Percentiles rank a stretch among this genome's conserved stretches.
Conservation (phyloP, 2,888 invertebrate species). For the Mantis religiosa region DNA sequence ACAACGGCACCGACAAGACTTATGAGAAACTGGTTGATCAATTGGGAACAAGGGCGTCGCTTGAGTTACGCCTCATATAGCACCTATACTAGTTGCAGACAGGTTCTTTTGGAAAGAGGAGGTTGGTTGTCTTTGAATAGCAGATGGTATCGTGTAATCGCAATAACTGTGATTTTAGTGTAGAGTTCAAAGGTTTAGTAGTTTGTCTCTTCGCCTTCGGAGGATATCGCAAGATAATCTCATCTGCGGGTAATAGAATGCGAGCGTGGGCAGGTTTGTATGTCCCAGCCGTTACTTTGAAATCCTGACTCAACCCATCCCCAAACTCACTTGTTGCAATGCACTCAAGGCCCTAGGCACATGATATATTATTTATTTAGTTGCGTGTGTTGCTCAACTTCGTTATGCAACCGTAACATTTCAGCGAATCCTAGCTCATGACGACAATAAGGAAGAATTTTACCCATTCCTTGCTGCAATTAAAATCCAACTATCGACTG, state of each 20-base stretch:
- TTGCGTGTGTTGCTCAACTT: not conserved
- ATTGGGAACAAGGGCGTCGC: not conserved
- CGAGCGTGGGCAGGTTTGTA: not conserved
- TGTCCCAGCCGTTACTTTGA: not conserved
- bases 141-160: not conserved
- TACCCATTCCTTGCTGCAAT: not conserved
- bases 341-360: not conserved
- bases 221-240: not conserved
- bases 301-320: not conserved
- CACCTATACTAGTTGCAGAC: not conserved
- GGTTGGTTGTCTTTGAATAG: not conserved
- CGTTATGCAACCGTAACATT: not conserved
- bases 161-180: not conserved
- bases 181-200: not conserved
- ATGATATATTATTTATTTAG: not conserved
- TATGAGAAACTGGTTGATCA: not conserved
- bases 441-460: not conserved
- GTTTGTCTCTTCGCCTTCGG: not conserved
- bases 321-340: not conserved
- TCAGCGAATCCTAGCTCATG: not conserved
- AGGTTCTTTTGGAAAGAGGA: not conserved
- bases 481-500: not conserved
- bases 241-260: not conserved
- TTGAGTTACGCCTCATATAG: not conserved
- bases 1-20: not conserved